A percentile compares a stretch with the other conserved stretches of the same genome.
Evolutionary conservation across 2,888 invertebrate genomes (phyloP).

Genomic region (Dermolepida albohirtum): DNA sequence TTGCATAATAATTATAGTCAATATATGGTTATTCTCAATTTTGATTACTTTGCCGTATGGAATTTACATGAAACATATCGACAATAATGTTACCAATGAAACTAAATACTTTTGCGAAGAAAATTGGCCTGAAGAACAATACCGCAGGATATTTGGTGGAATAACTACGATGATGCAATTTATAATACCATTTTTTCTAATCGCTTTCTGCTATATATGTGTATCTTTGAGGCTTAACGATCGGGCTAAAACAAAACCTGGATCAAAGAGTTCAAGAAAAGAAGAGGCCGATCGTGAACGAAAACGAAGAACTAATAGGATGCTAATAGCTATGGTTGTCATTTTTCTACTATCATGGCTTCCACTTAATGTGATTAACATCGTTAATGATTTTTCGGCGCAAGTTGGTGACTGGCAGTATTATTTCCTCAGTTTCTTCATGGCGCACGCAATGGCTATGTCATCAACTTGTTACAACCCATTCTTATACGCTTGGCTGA

Average conservation of each 20-base stretch:
- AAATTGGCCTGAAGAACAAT: conserved; percentile 88
- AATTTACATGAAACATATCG: conserved; percentile 78
- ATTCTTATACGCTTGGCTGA: conserved; percentile 95
- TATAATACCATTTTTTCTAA: conserved; percentile 92
- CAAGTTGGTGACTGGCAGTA: conserved; percentile 81
- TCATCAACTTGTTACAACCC: conserved; percentile 95
- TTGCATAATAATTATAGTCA: conserved; percentile 85
- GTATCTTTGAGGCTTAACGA: conserved; percentile 90
- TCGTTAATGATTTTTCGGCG: conserved; percentile 84
- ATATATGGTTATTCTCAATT: conserved; percentile 92
- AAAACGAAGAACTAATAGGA: conserved; percentile 92
- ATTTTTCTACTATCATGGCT: conserved; percentile 98
- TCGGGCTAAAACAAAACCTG: conserved; percentile 86
- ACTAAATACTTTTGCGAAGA: conserved; percentile 80
- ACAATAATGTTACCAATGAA: conserved; percentile 52
- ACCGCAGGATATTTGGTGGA: conserved; percentile 85
- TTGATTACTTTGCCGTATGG: conserved; percentile 93
- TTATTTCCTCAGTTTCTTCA: conserved; percentile 90
- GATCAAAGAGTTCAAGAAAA: conserved; percentile 84
- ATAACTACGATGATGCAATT: conserved; percentile 93
- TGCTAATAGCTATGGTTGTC: conserved; percentile 97
- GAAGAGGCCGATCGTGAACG: conserved; percentile 92
- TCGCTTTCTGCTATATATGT: conserved; percentile 93
- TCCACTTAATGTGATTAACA: conserved; percentile 90
- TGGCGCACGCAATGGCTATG: conserved; percentile 91